phyloP scores from a whole-genome alignment of 2,888 invertebrate species.

The Hololepta plana region DNA sequence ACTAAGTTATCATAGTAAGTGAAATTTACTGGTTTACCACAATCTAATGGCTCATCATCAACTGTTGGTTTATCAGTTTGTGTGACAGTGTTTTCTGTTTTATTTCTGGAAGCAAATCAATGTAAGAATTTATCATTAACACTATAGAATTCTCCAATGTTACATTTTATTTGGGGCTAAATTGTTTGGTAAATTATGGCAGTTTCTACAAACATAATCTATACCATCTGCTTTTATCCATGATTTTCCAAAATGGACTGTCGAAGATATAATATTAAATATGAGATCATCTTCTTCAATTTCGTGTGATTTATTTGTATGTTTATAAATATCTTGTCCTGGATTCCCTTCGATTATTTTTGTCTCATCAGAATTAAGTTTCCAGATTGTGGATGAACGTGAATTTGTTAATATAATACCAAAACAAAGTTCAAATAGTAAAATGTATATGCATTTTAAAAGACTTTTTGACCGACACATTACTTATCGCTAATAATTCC shows the following conservation, averaged over 20 bases:
- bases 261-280: conserved; percentile 59
- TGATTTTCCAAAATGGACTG: conserved; percentile 37
- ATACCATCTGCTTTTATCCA: too few species aligned
- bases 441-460: too few species aligned
- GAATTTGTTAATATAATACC: conserved; percentile 60
- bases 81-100: too few species aligned
- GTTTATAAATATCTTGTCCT: conserved; percentile 1
- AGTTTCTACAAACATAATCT: conserved; percentile 45
- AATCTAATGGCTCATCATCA: conserved; percentile 53
- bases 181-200: too few species aligned
- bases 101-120: too few species aligned
- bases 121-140: too few species aligned
- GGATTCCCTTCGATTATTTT: conserved; percentile 49
- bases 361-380: conserved; percentile 56
- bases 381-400: conserved; percentile 68
- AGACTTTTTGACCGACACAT: too few species aligned
- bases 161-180: too few species aligned
- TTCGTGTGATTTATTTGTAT: background rate
- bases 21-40: conserved; percentile 72
- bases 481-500: too few species aligned
- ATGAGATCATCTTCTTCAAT: conserved; percentile 44
- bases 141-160: too few species aligned
- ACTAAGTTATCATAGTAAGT: conserved; percentile 79
- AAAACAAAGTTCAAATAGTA: too few species aligned
- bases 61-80: conserved; percentile 8